A percentile compares a stretch with the other conserved stretches of the same genome.
phyloP scores from a whole-genome alignment of 2,113 vertebrate genomes.

The Condylura cristata region DNA sequence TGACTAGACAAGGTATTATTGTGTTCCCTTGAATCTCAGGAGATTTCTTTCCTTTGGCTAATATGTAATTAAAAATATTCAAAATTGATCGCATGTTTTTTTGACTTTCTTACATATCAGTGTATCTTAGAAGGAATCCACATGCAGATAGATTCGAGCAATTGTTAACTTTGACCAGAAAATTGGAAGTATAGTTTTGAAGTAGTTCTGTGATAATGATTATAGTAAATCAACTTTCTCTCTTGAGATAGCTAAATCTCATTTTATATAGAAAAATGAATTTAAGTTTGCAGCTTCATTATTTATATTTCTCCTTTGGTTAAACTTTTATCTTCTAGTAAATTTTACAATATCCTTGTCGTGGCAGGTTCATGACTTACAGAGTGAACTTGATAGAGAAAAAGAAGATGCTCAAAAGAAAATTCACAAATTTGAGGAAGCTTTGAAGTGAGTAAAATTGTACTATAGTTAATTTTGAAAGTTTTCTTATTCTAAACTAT shows the following conservation, averaged over 20 bases:
- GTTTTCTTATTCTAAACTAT: neutral
- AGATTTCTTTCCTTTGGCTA: conserved; percentile 11
- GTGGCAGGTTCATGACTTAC: conserved; percentile 82
- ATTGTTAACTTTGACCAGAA: conserved; percentile 9
- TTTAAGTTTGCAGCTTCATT: neutral
- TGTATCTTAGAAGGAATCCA: neutral
- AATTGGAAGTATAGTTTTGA: neutral
- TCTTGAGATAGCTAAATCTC: conserved; percentile 14
- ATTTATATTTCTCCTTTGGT: neutral
- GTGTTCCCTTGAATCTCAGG: neutral
- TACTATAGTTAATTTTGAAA: conserved; percentile 1
- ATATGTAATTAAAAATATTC: neutral
- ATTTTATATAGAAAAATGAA: neutral
- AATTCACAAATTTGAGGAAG: conserved; percentile 81
- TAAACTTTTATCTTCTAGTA: conserved; percentile 20
- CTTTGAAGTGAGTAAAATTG: conserved; percentile 84
- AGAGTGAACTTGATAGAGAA: conserved; percentile 83
- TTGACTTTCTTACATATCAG: neutral
- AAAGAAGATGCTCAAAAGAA: conserved; percentile 82
- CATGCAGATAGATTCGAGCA: neutral
- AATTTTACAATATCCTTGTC: neutral
- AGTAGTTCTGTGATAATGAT: neutral
- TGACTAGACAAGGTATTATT: neutral
- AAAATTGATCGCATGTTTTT: neutral
- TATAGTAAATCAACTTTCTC: neutral